Evolutionary conservation across 2,888 invertebrate species (phyloP).

Genomic region (Orchestes rusci): DNA sequence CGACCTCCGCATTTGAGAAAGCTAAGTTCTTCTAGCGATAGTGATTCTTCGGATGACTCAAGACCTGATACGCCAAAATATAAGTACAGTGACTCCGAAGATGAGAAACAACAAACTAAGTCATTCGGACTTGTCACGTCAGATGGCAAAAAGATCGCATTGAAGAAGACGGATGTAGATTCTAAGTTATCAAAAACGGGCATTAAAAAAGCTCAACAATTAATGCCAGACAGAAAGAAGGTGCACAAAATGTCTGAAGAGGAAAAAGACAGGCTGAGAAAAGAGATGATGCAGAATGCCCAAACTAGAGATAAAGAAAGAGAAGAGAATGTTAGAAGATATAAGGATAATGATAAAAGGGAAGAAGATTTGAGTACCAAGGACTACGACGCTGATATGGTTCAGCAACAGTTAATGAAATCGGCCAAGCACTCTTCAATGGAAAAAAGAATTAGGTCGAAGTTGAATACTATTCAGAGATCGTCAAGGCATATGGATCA

Average conservation of each 20-base stretch:
- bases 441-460: conserved; percentile 78
- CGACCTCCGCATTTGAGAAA: conserved; percentile 15
- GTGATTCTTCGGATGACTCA: neutral
- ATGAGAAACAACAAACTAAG: conserved; percentile 33
- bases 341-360: conserved; percentile 52
- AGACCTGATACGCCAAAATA: conserved; percentile 13
- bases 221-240: conserved; percentile 31
- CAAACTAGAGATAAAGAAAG: conserved; percentile 60
- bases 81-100: conserved; percentile 22
- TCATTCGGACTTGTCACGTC: conserved; percentile 42
- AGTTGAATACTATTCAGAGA: conserved; percentile 84
- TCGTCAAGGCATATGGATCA: conserved; percentile 72
- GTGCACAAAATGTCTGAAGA: conserved; percentile 48
- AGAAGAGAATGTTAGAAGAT: conserved; percentile 54
- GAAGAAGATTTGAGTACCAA: conserved; percentile 46
- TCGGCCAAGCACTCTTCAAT: conserved; percentile 64
- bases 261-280: conserved; percentile 62
- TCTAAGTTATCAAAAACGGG: conserved; percentile 11
- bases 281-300: conserved; percentile 82
- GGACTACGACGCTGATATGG: conserved; percentile 50
- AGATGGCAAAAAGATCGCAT: conserved; percentile 39
- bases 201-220: too few relatives aligned
- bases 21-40: conserved; percentile 7
- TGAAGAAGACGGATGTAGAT: conserved; percentile 24
- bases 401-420: conserved; percentile 56